These are phyloP conservation scores for Zosterops japonicus DNA, from an alignment of 2,113 vertebrate genomes.

Conservation along the genomic window DNA sequence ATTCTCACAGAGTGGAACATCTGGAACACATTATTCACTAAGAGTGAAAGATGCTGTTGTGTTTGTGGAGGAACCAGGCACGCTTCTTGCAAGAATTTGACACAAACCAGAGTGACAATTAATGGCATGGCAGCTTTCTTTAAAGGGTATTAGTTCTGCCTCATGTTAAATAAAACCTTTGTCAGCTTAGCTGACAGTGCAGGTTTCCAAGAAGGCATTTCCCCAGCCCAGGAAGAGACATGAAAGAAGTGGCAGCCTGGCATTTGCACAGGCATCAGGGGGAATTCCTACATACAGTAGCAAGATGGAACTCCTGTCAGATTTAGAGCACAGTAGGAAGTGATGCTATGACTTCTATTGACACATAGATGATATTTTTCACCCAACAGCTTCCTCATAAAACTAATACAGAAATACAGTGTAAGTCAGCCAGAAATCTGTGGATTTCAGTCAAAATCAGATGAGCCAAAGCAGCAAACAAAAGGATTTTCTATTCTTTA, in stretches of 20 bases:
- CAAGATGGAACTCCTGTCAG: background rate
- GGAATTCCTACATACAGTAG: background rate
- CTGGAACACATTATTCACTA: conserved; percentile 42
- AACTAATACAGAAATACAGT: background rate
- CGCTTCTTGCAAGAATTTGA: conserved; percentile 49
- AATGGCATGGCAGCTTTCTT: conserved; percentile 19
- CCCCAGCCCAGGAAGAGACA: background rate
- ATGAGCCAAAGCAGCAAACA: conserved; percentile 7
- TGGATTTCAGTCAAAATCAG: conserved; percentile 10
- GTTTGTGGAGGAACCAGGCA: conserved; percentile 50
- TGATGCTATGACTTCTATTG: background rate
- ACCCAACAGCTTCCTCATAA: conserved; percentile 12
- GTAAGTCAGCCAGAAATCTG: conserved; percentile 11
- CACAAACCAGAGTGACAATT: conserved; percentile 62
- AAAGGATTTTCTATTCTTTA: conserved; percentile 14
- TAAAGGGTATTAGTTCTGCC: conserved; percentile 28
- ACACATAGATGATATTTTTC: conserved; percentile 1
- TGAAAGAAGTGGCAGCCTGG: background rate
- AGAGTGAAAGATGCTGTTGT: conserved; percentile 60
- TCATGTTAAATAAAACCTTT: conserved; percentile 30
- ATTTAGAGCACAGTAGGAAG: background rate
- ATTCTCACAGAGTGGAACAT: conserved; percentile 62
- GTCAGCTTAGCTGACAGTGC: conserved; percentile 10
- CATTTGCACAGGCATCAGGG: background rate
- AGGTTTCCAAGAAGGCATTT: conserved; percentile 1